phyloP scores from a whole-genome alignment of 2,888 invertebrate genomes.

The Caenorhabditis uteleia region DNA sequence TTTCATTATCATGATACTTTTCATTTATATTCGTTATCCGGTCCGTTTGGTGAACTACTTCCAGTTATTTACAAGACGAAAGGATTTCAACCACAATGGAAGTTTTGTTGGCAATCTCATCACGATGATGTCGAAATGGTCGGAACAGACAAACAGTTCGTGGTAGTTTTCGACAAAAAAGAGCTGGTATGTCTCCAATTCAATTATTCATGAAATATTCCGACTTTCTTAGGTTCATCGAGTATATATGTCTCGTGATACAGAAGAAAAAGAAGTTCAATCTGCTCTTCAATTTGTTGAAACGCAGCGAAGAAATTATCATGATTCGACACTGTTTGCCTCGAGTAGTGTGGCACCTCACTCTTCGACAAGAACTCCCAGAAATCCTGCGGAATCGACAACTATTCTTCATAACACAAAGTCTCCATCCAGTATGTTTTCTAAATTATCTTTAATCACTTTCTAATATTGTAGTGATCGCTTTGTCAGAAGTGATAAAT shows the following conservation, averaged over 20 bases:
- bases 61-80: conserved; percentile 45
- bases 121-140: conserved; percentile 32
- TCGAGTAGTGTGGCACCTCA: not conserved
- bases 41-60: conserved; percentile 49
- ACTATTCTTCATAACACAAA: not conserved
- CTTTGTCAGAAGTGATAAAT: conserved; percentile 22
- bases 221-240: conserved; percentile 33
- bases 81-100: conserved; percentile 35
- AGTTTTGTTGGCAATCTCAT: conserved; percentile 44
- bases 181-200: no score
- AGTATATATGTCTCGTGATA: conserved; percentile 28
- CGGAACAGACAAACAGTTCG: conserved; percentile 17
- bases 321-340: conserved; percentile 28
- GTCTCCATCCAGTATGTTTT: conserved; percentile 28
- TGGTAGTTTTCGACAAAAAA: conserved; percentile 29
- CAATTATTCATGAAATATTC: no score
- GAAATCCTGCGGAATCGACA: not conserved
- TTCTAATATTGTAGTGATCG: conserved; percentile 15
- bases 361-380: not conserved
- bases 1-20: conserved; percentile 34
- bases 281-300: conserved; percentile 29
- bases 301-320: conserved; percentile 12
- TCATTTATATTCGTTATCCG: conserved; percentile 47
- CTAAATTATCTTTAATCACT: not conserved
- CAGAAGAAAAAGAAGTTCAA: conserved; percentile 33